Base-by-base conservation (phyloP, 2,888 invertebrate genomes). In the Chrysolina americana region DNA sequence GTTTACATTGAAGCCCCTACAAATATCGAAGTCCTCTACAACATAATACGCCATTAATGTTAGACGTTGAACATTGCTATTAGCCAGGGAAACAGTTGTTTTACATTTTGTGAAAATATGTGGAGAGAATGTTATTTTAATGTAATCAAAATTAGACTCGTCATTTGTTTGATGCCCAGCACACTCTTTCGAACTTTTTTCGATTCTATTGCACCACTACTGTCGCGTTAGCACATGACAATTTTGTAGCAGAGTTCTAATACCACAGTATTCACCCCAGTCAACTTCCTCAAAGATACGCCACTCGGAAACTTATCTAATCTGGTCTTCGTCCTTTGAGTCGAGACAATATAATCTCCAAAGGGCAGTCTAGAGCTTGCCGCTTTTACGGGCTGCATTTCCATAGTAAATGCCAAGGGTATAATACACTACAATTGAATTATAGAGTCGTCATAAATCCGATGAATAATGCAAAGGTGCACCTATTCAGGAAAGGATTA, bases 371-470 rank as follows among this genome's bases (percentile, higher is more conserved):
- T 59, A 59, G 59, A 59, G 59, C 59, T 66, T 66, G 17, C 56
- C 44, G 23, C 21, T 41, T 44, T 44, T n/a, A 59, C 63, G 17
- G 17, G n/a, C 63, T 47, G 72, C 75, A 78, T 80, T 79, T 78
- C 78, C 79, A 80, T 81, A 79, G 77, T 79, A 79, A 80, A 79
- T 72, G 77, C 78, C 72, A 75, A 70, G 47, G 76, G 78, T 70
- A 80, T 76, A 79, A 78, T 78, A 79, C 75, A 71, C 78, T 73
- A 77, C 79, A 81, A 81, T 79, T 79, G 77, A 78, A 79, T 79
- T 78, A 79, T 78, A 79, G 78, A 73, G 75, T 76, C 76, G 76
- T 77, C 78, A 78, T 79, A 78, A 78, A 77, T 76, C 76, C 76
- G 59, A 78, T 81, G 80, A 81, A 81, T 81, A 81, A 81, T 81